Conservation (phyloP, 2,797 vertebrate species). For the Muscicapa comitata region DNA sequence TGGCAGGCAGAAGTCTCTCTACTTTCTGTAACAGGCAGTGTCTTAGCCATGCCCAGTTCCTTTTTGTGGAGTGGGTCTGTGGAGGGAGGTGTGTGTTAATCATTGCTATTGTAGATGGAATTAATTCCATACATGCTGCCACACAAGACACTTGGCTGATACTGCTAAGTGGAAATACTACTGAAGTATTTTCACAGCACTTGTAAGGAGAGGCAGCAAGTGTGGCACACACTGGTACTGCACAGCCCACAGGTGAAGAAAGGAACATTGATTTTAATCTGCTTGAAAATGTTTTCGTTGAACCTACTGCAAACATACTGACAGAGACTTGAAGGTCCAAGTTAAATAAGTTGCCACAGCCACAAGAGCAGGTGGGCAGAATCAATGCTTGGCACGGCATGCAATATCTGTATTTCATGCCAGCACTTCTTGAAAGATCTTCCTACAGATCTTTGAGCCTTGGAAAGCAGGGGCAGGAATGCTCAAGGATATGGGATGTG, state of each 20-base stretch:
- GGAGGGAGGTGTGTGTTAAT: neutral
- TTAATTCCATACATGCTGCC: neutral
- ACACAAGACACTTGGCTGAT: neutral
- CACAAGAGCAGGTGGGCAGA: neutral
- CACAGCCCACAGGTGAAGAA: neutral
- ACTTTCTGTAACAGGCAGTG: neutral
- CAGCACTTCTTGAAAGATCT: neutral
- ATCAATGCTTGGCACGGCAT: neutral
- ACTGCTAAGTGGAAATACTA: neutral
- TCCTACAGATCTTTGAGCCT: neutral
- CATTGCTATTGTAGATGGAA: neutral
- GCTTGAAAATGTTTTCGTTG: neutral
- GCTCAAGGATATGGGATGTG: neutral
- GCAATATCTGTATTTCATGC: neutral
- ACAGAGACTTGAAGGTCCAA: neutral
- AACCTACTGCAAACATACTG: neutral
- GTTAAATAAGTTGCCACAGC: neutral
- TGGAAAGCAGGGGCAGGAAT: neutral
- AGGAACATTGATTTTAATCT: neutral
- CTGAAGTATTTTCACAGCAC: neutral
- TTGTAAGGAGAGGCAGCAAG: neutral
- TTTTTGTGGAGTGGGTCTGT: neutral
- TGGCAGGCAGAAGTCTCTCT: neutral
- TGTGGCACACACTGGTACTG: neutral
- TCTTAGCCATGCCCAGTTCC: neutral